Evolutionary conservation across 2,797 vertebrate species (phyloP).

Genomic region (Cyprinella venusta): DNA sequence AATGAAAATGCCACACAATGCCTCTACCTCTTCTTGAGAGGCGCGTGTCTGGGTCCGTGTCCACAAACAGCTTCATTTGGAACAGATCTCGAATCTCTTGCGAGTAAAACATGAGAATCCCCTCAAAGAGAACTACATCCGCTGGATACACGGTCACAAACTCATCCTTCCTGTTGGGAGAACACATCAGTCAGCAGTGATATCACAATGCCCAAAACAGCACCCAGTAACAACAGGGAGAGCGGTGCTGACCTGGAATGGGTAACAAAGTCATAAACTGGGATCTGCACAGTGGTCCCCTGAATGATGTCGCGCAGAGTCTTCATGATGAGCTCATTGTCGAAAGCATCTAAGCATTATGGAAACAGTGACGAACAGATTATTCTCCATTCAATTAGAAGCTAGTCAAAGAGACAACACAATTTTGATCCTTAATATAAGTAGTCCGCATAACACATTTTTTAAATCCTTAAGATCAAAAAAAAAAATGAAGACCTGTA

Average conservation of each 20-base stretch:
- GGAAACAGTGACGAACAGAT: constrained; percentile 24
- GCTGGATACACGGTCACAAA: constrained; percentile 92
- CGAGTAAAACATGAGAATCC: constrained; percentile 95
- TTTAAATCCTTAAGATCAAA: not conserved
- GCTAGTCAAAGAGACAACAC: not conserved
- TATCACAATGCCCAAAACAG: not conserved
- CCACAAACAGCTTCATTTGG: constrained; percentile 98
- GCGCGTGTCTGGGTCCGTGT: constrained; percentile 94
- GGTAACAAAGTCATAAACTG: constrained; percentile 95
- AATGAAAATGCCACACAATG: not conserved
- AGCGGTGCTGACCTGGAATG: constrained; percentile 88
- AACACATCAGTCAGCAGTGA: not conserved
- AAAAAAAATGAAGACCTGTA: not conserved
- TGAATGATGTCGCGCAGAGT: constrained; percentile 89
- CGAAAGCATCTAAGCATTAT: constrained; percentile 90
- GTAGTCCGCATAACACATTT: not conserved
- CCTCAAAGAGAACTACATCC: constrained; percentile 95
- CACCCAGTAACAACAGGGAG: not conserved
- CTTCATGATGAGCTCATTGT: constrained; percentile 92
- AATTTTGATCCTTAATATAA: not conserved
- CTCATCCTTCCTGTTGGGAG: constrained; percentile 88
- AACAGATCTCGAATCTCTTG: constrained; percentile 96
- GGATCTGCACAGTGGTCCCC: constrained; percentile 93
- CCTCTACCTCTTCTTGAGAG: constrained; percentile 85
- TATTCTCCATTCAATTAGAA: not conserved